Percentiles rank a stretch among this genome's conserved stretches.
Evolutionary conservation across 2,113 vertebrate genomes (phyloP).

Genomic region (Xenopus laevis): DNA sequence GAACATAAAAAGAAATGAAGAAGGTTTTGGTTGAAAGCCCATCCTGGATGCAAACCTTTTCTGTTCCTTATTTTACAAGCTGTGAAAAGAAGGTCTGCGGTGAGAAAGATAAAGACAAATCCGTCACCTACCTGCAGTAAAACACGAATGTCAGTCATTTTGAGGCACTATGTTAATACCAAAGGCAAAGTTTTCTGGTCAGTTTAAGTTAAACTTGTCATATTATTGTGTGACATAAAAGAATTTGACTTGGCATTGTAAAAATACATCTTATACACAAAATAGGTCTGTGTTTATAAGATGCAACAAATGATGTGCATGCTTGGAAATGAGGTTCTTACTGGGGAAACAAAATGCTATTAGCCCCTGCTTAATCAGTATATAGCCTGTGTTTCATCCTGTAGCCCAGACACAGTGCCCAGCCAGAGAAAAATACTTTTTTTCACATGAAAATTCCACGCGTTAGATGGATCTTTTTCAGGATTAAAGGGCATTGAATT

Average conservation of each 20-base stretch:
- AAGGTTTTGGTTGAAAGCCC: neutral
- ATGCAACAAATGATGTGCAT: constrained; percentile 19
- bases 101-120: neutral
- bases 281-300: constrained; percentile 24
- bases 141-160: neutral
- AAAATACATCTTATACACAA: constrained; percentile 37
- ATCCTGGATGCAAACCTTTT: neutral
- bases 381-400: neutral
- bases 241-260: constrained; percentile 31
- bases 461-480: no score
- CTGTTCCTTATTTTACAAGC: constrained; percentile 2
- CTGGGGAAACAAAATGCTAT: constrained; percentile 5
- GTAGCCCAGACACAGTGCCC: neutral
- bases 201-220: no score
- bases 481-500: no score
- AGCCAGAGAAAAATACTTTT: neutral
- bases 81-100: neutral
- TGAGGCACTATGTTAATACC: no score
- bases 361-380: neutral
- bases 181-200: neutral
- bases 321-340: constrained; percentile 7
- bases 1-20: constrained; percentile 2
- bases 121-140: neutral
- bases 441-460: no score
- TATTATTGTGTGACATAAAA: constrained; percentile 25